These are phyloP conservation scores for Platycercus adscitus DNA, from an alignment of 2,113 vertebrate genomes.

Conservation along the genomic window DNA sequence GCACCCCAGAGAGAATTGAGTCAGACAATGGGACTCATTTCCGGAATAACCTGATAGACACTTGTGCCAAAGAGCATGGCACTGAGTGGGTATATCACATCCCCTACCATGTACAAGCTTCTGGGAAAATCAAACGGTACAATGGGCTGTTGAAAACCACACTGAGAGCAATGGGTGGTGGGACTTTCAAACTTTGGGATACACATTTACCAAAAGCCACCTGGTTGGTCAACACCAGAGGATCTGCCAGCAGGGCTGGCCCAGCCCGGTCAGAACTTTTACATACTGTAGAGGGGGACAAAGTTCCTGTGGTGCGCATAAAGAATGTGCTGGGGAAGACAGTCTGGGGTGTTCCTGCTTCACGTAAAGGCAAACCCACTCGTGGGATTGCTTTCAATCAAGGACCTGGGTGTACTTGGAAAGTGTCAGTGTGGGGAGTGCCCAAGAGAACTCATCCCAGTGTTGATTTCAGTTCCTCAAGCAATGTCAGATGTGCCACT, in stretches of 20 bases:
- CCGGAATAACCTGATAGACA: no score
- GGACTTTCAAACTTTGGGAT: no score
- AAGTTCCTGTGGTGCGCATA: not conserved
- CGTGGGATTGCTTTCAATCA: not conserved
- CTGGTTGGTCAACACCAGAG: not conserved
- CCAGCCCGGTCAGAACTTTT: not conserved
- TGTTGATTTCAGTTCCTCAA: constrained; percentile 17
- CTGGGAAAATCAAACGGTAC: no score
- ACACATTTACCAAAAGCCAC: not conserved
- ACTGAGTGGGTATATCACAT: no score
- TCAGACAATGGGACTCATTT: no score
- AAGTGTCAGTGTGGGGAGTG: not conserved
- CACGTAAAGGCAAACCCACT: not conserved
- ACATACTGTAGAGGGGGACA: not conserved
- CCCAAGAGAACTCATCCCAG: not conserved
- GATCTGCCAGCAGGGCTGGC: not conserved
- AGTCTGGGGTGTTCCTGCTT: not conserved
- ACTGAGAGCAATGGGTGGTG: no score
- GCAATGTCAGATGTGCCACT: not conserved
- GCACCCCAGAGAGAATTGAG: no score
- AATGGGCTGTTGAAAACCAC: no score
- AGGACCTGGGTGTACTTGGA: not conserved
- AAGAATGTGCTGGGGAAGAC: not conserved
- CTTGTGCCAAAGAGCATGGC: not conserved
- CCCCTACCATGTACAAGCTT: no score